Base-by-base conservation (phyloP, 35 echinoderm and acorn worm species). In the Apostichopus parvimensis region DNA sequence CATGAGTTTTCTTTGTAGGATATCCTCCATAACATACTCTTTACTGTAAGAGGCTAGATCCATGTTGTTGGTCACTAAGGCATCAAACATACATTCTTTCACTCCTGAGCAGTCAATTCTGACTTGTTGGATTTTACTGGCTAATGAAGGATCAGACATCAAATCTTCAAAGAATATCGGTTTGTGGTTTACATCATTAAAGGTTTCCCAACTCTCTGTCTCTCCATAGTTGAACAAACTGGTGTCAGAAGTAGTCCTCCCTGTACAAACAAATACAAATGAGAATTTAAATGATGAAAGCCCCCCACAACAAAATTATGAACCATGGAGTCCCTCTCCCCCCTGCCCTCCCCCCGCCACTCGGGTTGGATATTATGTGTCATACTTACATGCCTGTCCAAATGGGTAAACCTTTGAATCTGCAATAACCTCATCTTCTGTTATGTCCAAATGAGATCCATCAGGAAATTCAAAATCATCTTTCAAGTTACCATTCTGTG, bases 91-190 rank as follows among this genome's bases (percentile, higher is more conserved):
- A 52, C 88, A 90, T n/a, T 90, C 88, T 52, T 78, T 90, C 7
- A 90, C 57, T 56, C 88, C 88, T 56, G 18, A 18, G 53, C 88
- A 90, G 17, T 77, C 66, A 20, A 22, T 56, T 12, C 22, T 12
- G 66, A 90, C 68, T 22, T 54, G 45, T 34, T 73, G 22, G 9
- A 90, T 28, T 26, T 18, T 90, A 68, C 54, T 56, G 5, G 88
- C 8, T 23, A 73, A 26, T 9, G 66, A 11, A 22, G 64, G 88
- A 34, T 90, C 68, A 17, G 25, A 21, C 21, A 90, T 73, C 5
- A 92, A 52, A n/a, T 94, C 93, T 6, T 94, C 87, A 13, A 82
- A 90, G 53, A 94, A 94, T 8, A 94, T 14, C 20, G 93, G 93
- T 9, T 59, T 6, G 60, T 90, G 87, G 56, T 45, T 21, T 6